These are phyloP conservation scores for Athripsodes cinereus DNA, from an alignment of 2,888 invertebrate species.

Conservation along the genomic window DNA sequence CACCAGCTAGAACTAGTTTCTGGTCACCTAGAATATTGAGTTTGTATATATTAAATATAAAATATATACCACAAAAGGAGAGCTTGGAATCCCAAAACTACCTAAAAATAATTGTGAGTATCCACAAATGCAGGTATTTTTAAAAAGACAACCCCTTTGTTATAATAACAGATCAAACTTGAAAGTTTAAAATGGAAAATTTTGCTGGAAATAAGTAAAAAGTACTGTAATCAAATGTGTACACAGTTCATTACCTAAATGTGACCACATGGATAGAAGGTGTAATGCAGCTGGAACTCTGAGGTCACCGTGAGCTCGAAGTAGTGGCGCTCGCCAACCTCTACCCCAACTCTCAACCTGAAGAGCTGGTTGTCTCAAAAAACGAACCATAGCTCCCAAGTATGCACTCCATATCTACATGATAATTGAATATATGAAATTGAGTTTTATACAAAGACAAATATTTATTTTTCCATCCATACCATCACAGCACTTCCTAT, in stretches of 20 bases:
- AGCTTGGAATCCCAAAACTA: not conserved
- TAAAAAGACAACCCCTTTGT: too few relatives aligned
- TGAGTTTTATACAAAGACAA: not conserved
- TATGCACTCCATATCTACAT: slow-evolving; percentile 26
- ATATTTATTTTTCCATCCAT: too few relatives aligned
- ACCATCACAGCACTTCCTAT: too few relatives aligned
- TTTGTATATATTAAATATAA: not conserved
- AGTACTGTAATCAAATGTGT: too few relatives aligned
- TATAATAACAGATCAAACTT: too few relatives aligned
- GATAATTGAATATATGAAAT: not conserved
- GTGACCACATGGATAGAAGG: slow-evolving; percentile 87
- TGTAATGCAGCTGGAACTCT: slow-evolving; percentile 88
- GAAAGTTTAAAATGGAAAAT: too few relatives aligned
- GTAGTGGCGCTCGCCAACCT: slow-evolving; percentile 25
- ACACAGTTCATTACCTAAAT: slow-evolving; percentile 57
- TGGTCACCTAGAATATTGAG: slow-evolving; percentile 68
- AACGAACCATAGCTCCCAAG: slow-evolving; percentile 25
- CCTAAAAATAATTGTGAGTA: not conserved
- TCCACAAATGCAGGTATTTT: not conserved
- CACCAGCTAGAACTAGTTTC: slow-evolving; percentile 84
- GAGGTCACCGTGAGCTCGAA: slow-evolving; percentile 75
- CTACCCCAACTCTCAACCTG: slow-evolving; percentile 26
- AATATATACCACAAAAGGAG: not conserved
- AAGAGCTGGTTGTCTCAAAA: slow-evolving; percentile 25
- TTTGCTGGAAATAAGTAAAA: not conserved